Percentiles rank a stretch among this genome's conserved stretches.
These are phyloP conservation scores for Heliconius hermathena DNA, from an alignment of 1,140 invertebrate genomes.

Conservation along the genomic window DNA sequence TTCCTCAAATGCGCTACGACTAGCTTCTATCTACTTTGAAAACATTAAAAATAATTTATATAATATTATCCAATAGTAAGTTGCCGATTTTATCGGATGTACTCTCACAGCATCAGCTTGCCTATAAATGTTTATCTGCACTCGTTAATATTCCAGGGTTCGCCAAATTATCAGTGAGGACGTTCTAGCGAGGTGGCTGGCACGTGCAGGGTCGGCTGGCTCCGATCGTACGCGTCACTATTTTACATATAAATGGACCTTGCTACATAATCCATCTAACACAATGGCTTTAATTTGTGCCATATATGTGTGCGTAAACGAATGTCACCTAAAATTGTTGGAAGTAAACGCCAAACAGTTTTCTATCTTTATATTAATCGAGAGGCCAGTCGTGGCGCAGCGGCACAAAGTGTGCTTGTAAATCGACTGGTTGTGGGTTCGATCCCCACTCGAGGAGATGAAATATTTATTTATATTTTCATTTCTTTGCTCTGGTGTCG, in stretches of 20 bases:
- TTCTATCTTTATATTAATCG: not conserved
- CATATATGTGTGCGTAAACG: slow-evolving; percentile 58
- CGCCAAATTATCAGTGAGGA: slow-evolving; percentile 43
- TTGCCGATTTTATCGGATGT: not conserved
- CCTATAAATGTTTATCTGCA: slow-evolving; percentile 35
- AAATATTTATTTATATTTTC: too few relatives aligned
- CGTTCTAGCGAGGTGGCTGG: slow-evolving; percentile 46
- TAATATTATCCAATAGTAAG: not conserved
- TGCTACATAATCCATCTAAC: slow-evolving; percentile 74
- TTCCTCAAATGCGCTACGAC: too few relatives aligned
- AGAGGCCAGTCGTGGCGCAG: too few relatives aligned
- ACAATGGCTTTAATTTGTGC: slow-evolving; percentile 76
- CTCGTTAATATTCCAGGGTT: slow-evolving; percentile 20
- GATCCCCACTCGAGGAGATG: too few relatives aligned
- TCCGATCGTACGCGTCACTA: slow-evolving; percentile 72
- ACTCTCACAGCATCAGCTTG: not conserved
- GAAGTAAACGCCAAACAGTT: slow-evolving; percentile 29
- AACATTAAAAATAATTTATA: not conserved
- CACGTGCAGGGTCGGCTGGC: slow-evolving; percentile 58
- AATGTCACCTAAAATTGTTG: slow-evolving; percentile 65
- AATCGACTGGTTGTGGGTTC: too few relatives aligned
- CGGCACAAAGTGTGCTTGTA: too few relatives aligned
- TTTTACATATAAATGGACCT: slow-evolving; percentile 80
- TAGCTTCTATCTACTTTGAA: too few relatives aligned
- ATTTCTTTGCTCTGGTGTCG: too few relatives aligned